phyloP scores from a whole-genome alignment of 2,113 vertebrate species.

The Melierax canorus region DNA sequence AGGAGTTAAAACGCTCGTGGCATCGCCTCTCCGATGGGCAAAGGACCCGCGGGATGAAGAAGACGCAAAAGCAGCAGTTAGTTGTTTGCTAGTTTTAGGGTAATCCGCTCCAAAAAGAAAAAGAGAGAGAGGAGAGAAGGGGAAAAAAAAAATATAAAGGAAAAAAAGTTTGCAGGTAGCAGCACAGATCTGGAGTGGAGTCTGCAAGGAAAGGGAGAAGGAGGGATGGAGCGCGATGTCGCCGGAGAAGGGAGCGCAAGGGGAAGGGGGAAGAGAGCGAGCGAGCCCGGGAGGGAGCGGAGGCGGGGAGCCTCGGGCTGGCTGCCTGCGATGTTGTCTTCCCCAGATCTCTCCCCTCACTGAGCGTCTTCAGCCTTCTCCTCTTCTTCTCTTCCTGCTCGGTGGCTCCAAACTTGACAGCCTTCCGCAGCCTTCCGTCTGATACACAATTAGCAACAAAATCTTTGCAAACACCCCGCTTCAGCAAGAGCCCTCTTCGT shows the following conservation, averaged over 20 bases:
- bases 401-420: conserved; percentile 74
- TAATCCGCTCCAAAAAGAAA: conserved; percentile 10
- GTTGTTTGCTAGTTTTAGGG: conserved; percentile 47
- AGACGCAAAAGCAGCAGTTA: conserved; percentile 40
- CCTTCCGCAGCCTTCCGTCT: conserved; percentile 73
- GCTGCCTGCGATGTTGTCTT: conserved; percentile 72
- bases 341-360: conserved; percentile 75
- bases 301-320: conserved; percentile 65
- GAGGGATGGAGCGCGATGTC: not conserved
- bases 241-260: not conserved
- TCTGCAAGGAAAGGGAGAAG: conserved; percentile 19
- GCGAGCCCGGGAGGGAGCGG: conserved; percentile 62
- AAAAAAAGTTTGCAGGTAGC: conserved; percentile 73
- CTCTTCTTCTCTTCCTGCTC: conserved; percentile 73
- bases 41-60: conserved; percentile 42
- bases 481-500: conserved; percentile 70
- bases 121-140: not conserved
- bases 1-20: conserved; percentile 63
- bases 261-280: not conserved
- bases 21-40: conserved; percentile 55
- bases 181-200: conserved; percentile 54
- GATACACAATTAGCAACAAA: conserved; percentile 71
- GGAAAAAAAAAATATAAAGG: not conserved
- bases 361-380: conserved; percentile 76
- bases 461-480: conserved; percentile 70